phyloP scores from a whole-genome alignment of 1,140 invertebrate genomes.

The Trachelipus rathkii region DNA sequence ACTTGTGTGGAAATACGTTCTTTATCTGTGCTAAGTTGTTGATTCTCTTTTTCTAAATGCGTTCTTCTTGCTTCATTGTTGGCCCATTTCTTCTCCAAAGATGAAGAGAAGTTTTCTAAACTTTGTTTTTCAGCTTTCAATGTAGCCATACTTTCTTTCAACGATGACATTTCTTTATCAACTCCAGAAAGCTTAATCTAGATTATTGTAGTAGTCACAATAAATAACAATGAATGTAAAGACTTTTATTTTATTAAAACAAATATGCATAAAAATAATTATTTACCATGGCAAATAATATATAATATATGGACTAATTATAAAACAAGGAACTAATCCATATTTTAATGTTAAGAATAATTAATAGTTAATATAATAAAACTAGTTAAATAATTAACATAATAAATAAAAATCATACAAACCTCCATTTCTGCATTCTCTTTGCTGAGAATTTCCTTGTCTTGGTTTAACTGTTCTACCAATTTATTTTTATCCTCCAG shows the following conservation, averaged over 20 bases:
- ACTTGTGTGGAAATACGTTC: constrained; percentile 40
- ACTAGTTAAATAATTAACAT: too few species aligned
- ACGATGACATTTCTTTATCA: constrained; percentile 34
- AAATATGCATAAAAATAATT: neutral
- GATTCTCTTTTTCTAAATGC: constrained; percentile 42
- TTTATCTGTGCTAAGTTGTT: constrained; percentile 38
- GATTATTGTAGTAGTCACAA: too few species aligned
- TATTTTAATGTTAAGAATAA: too few species aligned
- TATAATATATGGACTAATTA: neutral
- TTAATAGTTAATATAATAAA: too few species aligned
- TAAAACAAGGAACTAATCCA: too few species aligned
- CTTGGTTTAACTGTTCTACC: constrained; percentile 31
- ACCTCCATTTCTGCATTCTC: constrained; percentile 42
- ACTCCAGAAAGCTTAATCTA: constrained; percentile 35
- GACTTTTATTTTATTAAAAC: neutral
- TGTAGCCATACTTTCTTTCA: constrained; percentile 33
- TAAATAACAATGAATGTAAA: neutral
- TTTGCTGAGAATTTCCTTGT: constrained; percentile 39
- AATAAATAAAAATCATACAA: too few species aligned
- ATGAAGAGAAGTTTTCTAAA: constrained; percentile 37
- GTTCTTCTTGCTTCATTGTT: constrained; percentile 34
- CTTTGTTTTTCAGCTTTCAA: constrained; percentile 42
- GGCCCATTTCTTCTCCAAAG: constrained; percentile 44
- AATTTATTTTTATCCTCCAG: constrained; percentile 32
- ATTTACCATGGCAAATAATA: neutral